Evolutionary conservation across 2,888 invertebrate species (phyloP).

Genomic region (Cylindroiulus punctatus): DNA sequence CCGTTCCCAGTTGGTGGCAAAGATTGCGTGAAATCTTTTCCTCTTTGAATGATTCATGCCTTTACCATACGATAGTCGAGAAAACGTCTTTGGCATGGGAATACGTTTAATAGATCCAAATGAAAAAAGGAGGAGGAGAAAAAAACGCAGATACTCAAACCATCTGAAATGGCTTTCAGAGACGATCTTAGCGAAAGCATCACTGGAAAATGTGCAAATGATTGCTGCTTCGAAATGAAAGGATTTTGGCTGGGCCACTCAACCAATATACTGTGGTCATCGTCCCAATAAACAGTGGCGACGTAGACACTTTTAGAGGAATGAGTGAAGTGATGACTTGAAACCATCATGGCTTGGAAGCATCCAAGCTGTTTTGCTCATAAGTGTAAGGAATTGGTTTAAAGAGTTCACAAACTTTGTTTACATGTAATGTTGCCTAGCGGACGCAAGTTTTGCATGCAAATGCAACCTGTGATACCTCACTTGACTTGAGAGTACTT

Average conservation of each 20-base stretch:
- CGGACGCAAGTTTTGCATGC: too few relatives aligned
- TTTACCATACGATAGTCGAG: neutral
- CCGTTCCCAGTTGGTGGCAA: conserved; percentile 48
- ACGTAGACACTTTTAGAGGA: too few relatives aligned
- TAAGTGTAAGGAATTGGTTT: too few relatives aligned
- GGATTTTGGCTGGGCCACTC: neutral
- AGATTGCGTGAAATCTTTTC: conserved; percentile 44
- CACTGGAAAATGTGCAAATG: conserved; percentile 13
- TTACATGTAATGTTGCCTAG: too few relatives aligned
- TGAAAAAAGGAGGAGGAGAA: neutral
- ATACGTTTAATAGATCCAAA: conserved; percentile 20
- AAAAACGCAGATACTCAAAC: neutral
- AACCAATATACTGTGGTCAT: too few relatives aligned
- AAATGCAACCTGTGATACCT: too few relatives aligned
- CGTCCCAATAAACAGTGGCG: too few relatives aligned
- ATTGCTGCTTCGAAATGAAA: neutral
- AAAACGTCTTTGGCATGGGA: conserved; percentile 36
- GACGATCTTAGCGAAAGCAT: neutral
- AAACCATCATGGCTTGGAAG: too few relatives aligned
- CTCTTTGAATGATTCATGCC: conserved; percentile 42
- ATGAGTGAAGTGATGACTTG: too few relatives aligned
- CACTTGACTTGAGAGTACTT: too few relatives aligned
- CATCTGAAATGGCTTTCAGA: neutral
- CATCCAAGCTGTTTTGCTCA: too few relatives aligned
- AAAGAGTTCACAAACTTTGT: too few relatives aligned